These are phyloP conservation scores for Panulirus ornatus DNA, from an alignment of 1,140 invertebrate genomes.

Conservation along the genomic window DNA sequence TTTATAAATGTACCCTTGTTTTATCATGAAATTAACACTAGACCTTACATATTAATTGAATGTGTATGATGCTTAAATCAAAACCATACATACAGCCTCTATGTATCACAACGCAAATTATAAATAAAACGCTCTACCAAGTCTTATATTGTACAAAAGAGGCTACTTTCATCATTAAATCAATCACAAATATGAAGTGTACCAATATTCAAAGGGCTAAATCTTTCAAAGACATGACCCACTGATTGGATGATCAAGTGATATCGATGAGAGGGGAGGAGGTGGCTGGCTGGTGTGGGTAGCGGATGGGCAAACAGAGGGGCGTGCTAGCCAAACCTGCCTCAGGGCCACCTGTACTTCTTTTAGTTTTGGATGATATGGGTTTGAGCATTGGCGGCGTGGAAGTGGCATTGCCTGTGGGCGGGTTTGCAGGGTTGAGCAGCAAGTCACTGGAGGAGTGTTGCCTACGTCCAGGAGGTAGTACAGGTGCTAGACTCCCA, in stretches of 20 bases:
- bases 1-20: too few species aligned
- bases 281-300: conserved; percentile 56
- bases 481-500: conserved; percentile 61
- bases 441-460: conserved; percentile 63
- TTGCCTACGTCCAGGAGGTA: conserved; percentile 57
- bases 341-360: conserved; percentile 48
- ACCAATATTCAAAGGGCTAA: neutral
- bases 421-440: conserved; percentile 58
- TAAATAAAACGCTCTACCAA: too few species aligned
- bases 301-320: conserved; percentile 54
- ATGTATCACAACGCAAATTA: too few species aligned
- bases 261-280: conserved; percentile 52
- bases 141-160: too few species aligned
- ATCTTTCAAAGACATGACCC: neutral
- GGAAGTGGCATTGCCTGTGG: conserved; percentile 60
- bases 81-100: too few species aligned
- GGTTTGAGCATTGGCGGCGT: conserved; percentile 60
- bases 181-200: too few species aligned
- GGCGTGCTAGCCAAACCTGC: neutral
- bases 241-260: conserved; percentile 41
- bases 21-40: too few species aligned
- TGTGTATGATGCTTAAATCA: too few species aligned
- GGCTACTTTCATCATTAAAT: too few species aligned
- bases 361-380: conserved; percentile 65
- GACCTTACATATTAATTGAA: too few species aligned